A percentile compares a stretch with the other conserved stretches of the same genome.
Conservation (phyloP, 92 coral and sea anemone species). For the Porites cylindrica region DNA sequence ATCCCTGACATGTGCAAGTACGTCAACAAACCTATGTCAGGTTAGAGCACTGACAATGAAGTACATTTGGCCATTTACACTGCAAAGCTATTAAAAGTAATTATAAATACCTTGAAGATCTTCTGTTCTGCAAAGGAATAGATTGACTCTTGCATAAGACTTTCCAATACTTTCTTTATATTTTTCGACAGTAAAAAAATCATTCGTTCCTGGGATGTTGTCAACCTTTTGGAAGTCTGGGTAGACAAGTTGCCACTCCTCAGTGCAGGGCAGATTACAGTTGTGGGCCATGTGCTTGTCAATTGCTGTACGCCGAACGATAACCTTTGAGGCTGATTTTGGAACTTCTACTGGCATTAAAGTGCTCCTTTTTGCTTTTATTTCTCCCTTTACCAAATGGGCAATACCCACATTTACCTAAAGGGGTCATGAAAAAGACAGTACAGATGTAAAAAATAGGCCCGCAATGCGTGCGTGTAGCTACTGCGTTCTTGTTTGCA, state of each 20-base stretch:
- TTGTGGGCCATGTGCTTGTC: conserved; percentile 41
- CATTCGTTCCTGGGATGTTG: conserved; percentile 19
- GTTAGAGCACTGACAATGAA: too few relatives aligned
- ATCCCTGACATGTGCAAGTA: too few relatives aligned
- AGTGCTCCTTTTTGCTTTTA: neutral
- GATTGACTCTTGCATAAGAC: too few relatives aligned
- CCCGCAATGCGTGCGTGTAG: too few relatives aligned
- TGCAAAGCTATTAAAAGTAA: too few relatives aligned
- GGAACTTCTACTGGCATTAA: conserved; percentile 7
- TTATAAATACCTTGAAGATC: too few relatives aligned
- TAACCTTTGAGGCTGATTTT: conserved; percentile 15
- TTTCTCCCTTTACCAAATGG: conserved; percentile 1
- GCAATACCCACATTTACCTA: conserved; percentile 17
- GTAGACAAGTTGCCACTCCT: conserved; percentile 29
- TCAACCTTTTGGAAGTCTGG: conserved; percentile 23
- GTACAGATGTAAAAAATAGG: too few relatives aligned
- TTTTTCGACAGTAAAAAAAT: conserved; percentile 28
- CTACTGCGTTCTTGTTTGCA: too few relatives aligned
- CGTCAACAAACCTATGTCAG: too few relatives aligned
- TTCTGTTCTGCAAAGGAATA: too few relatives aligned
- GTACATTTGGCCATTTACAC: too few relatives aligned
- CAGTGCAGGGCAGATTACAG: neutral
- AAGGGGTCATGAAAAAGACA: neutral
- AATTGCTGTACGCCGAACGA: neutral
- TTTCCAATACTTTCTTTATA: conserved; percentile 35